phyloP scores from a whole-genome alignment of 2,888 invertebrate species.

The Frankliniella intonsa region DNA sequence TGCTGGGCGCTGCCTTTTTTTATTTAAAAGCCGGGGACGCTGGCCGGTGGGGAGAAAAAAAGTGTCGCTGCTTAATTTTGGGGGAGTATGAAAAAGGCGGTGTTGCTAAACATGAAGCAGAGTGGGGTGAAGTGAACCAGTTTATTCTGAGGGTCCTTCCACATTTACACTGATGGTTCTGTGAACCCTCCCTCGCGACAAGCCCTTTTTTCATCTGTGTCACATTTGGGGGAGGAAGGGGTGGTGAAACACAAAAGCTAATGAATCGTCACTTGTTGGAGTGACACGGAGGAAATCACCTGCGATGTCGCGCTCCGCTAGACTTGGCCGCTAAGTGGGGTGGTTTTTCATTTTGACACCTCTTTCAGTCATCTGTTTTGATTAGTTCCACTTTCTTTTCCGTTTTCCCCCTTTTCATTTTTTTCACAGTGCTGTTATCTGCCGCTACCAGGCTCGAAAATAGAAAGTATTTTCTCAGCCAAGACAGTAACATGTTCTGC shows the following conservation, averaged over 20 bases:
- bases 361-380: neutral
- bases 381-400: too few species aligned
- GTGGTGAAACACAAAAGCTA: neutral
- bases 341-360: neutral
- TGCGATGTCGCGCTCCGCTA: neutral
- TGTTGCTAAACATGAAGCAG: neutral
- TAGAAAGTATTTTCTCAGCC: too few species aligned
- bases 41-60: too few species aligned
- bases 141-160: neutral
- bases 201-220: neutral
- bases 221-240: neutral
- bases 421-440: too few species aligned
- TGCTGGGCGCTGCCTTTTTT: too few species aligned
- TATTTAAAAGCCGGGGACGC: too few species aligned
- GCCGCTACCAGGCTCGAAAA: too few species aligned
- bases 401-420: neutral
- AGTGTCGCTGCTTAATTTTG: neutral
- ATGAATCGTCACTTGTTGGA: conserved; percentile 5
- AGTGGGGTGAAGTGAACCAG: neutral
- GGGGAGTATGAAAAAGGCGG: neutral
- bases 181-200: conserved; percentile 4
- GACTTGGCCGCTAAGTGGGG: neutral
- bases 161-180: neutral
- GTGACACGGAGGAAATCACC: neutral
- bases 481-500: too few species aligned